phyloP scores from a whole-genome alignment of 2,888 invertebrate genomes.

The Cistogaster globosa region DNA sequence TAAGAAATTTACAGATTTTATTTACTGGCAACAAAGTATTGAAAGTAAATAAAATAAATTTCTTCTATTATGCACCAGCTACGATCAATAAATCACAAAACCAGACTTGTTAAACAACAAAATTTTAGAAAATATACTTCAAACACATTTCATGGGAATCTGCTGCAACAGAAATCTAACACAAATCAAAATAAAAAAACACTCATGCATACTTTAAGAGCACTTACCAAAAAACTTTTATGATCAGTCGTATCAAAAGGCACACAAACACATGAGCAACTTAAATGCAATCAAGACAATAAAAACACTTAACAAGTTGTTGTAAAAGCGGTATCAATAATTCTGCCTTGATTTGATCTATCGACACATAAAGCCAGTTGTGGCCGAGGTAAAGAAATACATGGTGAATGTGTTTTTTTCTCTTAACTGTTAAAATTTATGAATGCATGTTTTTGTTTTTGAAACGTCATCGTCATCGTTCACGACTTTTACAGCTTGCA shows the following conservation, averaged over 20 bases:
- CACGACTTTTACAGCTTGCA: conserved; percentile 20
- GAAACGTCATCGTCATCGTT: conserved; percentile 17
- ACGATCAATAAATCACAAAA: conserved; percentile 44
- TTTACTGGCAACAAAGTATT: conserved; percentile 33
- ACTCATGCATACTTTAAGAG: neutral
- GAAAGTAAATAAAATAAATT: conserved; percentile 28
- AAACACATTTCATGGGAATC: conserved; percentile 50
- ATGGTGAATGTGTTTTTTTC: conserved; percentile 46
- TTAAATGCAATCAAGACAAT: conserved; percentile 25
- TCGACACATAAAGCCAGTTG: conserved; percentile 34
- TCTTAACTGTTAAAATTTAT: conserved; percentile 37
- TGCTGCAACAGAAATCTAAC: neutral
- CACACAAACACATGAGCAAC: neutral
- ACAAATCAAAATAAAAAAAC: conserved; percentile 17
- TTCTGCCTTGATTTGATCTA: conserved; percentile 45
- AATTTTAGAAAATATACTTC: conserved; percentile 19
- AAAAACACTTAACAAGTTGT: conserved; percentile 36
- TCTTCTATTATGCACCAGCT: conserved; percentile 14
- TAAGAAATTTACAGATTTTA: no score
- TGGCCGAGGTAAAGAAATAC: neutral
- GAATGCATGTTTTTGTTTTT: conserved; percentile 23
- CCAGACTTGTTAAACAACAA: conserved; percentile 9
- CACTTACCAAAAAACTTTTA: conserved; percentile 2
- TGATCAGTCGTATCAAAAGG: conserved; percentile 10
- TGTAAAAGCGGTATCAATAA: conserved; percentile 8